Evolutionary conservation across 2,888 invertebrate genomes (phyloP).

Genomic region (Ophion slaviceki): DNA sequence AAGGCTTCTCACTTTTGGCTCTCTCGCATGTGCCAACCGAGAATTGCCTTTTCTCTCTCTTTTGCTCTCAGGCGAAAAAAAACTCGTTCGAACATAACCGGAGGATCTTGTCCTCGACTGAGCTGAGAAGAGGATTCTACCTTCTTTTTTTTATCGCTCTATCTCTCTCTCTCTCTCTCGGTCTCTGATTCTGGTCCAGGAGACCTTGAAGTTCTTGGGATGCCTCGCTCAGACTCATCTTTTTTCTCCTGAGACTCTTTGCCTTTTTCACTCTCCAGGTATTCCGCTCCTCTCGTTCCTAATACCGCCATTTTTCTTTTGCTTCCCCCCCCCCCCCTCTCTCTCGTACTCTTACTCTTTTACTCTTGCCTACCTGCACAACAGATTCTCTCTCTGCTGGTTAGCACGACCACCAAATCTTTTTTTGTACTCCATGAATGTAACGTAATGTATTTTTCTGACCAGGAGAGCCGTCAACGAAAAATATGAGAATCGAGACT

Average conservation of each 20-base stretch:
- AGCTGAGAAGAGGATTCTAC: constrained; percentile 40
- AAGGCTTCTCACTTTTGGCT: constrained; percentile 45
- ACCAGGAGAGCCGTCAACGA: neutral
- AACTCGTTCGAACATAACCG: constrained; percentile 62
- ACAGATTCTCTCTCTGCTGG: too few relatives aligned
- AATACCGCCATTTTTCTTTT: constrained; percentile 29
- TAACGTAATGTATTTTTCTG: neutral
- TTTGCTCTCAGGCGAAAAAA: constrained; percentile 22
- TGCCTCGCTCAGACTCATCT: constrained; percentile 51
- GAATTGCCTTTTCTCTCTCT: constrained; percentile 32
- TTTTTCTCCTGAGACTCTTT: constrained; percentile 42
- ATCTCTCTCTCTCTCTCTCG: neutral
- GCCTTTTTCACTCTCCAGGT: constrained; percentile 10
- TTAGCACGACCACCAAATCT: neutral
- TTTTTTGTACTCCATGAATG: neutral
- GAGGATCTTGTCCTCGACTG: constrained; percentile 47
- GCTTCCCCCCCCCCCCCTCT: constrained; percentile 2
- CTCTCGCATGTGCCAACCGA: constrained; percentile 23
- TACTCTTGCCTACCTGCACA: too few relatives aligned
- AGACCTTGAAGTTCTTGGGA: constrained; percentile 63
- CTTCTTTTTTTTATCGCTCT: neutral
- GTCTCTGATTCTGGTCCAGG: constrained; percentile 20
- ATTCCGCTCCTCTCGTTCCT: constrained; percentile 21
- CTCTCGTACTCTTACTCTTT: constrained; percentile 4
- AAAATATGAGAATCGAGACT: neutral